Evolutionary conservation across 2,888 invertebrate species (phyloP), one percentile per base, ranked within the genome.

Genomic region (Amphipyra berbera): DNA sequence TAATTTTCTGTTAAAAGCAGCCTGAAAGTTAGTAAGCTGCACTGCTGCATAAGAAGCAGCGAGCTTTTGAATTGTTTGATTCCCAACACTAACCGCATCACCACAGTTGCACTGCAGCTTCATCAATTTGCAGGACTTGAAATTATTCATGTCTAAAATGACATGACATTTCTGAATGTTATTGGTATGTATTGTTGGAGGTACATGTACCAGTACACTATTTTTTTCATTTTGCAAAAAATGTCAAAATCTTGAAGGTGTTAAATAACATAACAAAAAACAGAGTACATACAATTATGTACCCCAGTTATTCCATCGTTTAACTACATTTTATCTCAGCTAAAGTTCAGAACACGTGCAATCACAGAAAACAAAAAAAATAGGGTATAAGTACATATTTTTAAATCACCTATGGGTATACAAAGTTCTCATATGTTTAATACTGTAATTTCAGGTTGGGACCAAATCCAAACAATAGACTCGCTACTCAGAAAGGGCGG

Each of bases 381-480:
- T 42, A 42, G 52, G 10, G 73, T 67, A 73, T 48, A 56, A 30
- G 68, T 69, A 48, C 55, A 53, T 37, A 44, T 1, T 27, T 65
- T 42, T 33, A 1, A 44, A 41, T 41, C 40, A 37, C 14, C 14
- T 30, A 21, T 48, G 21, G 12, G 10, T n/a, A 40, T 40, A 4
- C 33, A 46, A 37, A 21, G 52, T 41, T 1, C 44, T 73, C 35
- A 49, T 57, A 42, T 6, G 10, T 35, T 15, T 15, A 6, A n/a
- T 38, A 33, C 21, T 42, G 37, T 45, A n/a, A 27, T 88, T 95
- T 21, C 93, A 99, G 99, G 99, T 83, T 99, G 99, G 99, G 98
- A 99, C 96, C 98, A 98, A 95, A 96, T 98, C 77, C 99, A 99
- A 95, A 99, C 99, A 27, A 99, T 99, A 86, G 99, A 99, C 95